phyloP scores from a whole-genome alignment of 2,113 vertebrate species.

The human region DNA sequence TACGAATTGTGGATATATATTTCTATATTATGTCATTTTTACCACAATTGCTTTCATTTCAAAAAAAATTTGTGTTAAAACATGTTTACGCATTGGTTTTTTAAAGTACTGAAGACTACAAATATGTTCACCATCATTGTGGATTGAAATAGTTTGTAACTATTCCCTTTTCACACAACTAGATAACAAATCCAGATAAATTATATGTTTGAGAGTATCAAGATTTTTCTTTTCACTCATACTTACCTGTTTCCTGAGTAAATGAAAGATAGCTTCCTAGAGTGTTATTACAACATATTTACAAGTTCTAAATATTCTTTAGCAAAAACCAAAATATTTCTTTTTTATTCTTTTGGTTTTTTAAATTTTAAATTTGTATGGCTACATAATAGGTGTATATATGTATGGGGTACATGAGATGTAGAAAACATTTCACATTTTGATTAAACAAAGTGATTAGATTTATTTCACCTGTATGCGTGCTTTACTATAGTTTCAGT shows the following conservation, averaged over 20 bases:
- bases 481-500: slow-evolving; percentile 26
- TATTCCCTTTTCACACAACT: not conserved
- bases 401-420: no score
- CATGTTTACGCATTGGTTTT: not conserved
- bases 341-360: no score
- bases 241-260: not conserved
- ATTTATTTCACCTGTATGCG: not conserved
- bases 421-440: slow-evolving; percentile 28
- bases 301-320: slow-evolving; percentile 5
- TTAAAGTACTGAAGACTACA: not conserved
- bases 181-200: not conserved
- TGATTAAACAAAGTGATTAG: not conserved
- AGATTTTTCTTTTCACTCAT: not conserved
- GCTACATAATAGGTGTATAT: no score
- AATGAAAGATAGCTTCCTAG: not conserved
- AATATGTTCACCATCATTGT: not conserved
- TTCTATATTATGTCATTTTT: not conserved
- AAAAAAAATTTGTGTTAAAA: not conserved
- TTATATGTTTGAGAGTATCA: not conserved
- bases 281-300: not conserved
- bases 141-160: not conserved
- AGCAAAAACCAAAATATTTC: not conserved
- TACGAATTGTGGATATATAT: not conserved
- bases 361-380: no score
- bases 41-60: not conserved